Evolutionary conservation across 1,140 invertebrate genomes (phyloP).

Genomic region (Choristoneura fumiferana): DNA sequence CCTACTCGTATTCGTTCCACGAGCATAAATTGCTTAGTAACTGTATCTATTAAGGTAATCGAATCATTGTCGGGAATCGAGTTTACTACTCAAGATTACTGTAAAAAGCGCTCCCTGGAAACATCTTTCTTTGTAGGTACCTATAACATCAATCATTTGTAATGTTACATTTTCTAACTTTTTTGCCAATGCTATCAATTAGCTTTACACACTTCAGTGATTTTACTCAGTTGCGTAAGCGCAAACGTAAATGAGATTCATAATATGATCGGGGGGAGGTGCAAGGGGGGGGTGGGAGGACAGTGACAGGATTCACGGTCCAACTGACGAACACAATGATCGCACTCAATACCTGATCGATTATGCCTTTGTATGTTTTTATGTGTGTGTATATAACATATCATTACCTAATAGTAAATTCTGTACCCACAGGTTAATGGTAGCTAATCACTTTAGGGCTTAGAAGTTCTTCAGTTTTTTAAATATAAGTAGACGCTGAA

Average conservation of each 20-base stretch:
- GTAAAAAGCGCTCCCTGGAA: too few species aligned
- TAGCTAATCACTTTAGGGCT: too few species aligned
- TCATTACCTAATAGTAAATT: slow-evolving; percentile 11
- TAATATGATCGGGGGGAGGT: slow-evolving; percentile 37
- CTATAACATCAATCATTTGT: too few species aligned
- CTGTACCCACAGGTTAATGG: neutral
- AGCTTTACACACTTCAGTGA: slow-evolving; percentile 58
- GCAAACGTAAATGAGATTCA: slow-evolving; percentile 68
- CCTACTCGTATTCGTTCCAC: too few species aligned
- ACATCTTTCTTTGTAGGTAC: too few species aligned
- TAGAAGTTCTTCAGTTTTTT: too few species aligned
- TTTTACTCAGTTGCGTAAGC: slow-evolving; percentile 70
- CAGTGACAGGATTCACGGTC: slow-evolving; percentile 74
- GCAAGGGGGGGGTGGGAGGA: slow-evolving; percentile 27
- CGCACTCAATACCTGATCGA: slow-evolving; percentile 72
- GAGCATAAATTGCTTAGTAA: too few species aligned
- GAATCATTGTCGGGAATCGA: too few species aligned
- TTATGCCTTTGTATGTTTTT: slow-evolving; percentile 60
- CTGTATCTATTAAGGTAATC: too few species aligned
- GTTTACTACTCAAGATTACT: too few species aligned
- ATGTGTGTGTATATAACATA: slow-evolving; percentile 29
- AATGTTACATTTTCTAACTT: too few species aligned
- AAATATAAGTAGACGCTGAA: too few species aligned
- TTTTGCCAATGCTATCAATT: slow-evolving; percentile 49
- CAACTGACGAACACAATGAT: slow-evolving; percentile 72